Base-by-base conservation (phyloP, 2,113 vertebrate genomes). In the Myrmophylax atrothorax region DNA sequence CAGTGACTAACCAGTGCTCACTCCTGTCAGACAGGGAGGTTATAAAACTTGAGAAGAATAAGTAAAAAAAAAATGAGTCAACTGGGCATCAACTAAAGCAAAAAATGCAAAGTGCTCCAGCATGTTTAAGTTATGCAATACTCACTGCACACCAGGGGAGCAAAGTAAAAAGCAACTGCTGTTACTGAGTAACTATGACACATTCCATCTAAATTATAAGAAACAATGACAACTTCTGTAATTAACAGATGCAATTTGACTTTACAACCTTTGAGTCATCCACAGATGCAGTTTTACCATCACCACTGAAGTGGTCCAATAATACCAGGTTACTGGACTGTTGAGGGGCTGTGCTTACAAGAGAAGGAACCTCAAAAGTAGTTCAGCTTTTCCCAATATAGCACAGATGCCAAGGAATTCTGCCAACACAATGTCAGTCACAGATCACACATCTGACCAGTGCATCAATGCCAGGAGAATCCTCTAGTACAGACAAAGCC, bases 371-470 rank as follows among this genome's bases (percentile, higher is more conserved):
- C 44, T 82, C 56, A 40, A 19, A 89, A 94, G 73, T 24, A 87
- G 69, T 87, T 87, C 52, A 75, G 77, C 56, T 94, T 91, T 91
- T 87, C 91, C 80, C 7, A 0, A 42, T 78, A 89, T 64, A 93
- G 93, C n/a, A 91, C 68, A 94, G 92, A 33, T 33, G n/a, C 80
- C n/a, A 89, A 87, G 56, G 69, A 77, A 52, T 94, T 72, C 84
- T 94, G 91, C 59, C 90, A 96, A 77, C 87, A 89, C 25, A 44
- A 3, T 1, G 5, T 87, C 94, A 94, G 60, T 24, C 66, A 90
- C 15, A 74, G 56, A 78, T 59, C 64, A 53, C 55, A 81, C 56
- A 50, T 35, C 53, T 53, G 73, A 62, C 81, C 70, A 87, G 44
- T 12, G 47, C 52, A 28, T 26, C 12, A 2, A 31, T 16, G 53